Percentiles rank a stretch among this genome's conserved stretches.
Conservation (phyloP, 2,113 vertebrate species). For the Gopherus flavomarginatus region DNA sequence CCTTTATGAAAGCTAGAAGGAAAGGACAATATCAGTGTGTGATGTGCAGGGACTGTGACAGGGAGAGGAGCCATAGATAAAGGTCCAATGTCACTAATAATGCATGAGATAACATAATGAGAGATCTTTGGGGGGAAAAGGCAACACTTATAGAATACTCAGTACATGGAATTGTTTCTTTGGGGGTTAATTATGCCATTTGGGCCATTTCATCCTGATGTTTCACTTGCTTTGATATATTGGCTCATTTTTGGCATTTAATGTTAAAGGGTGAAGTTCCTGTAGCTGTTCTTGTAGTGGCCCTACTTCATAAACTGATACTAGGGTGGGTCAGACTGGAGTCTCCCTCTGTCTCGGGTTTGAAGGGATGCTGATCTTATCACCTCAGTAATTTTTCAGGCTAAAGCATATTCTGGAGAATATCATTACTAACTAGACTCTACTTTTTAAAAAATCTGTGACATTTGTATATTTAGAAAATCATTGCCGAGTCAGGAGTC, state of each 20-base stretch:
- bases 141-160: slow-evolving; percentile 25
- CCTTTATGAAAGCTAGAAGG: slow-evolving; percentile 24
- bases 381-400: background rate
- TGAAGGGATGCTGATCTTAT: background rate
- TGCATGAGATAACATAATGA: slow-evolving; percentile 28
- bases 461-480: background rate
- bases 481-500: background rate
- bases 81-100: slow-evolving; percentile 56
- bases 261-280: slow-evolving; percentile 27
- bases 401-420: background rate
- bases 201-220: slow-evolving; percentile 3
- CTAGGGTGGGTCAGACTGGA: background rate
- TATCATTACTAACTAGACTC: background rate
- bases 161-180: slow-evolving; percentile 38
- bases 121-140: slow-evolving; percentile 23
- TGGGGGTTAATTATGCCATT: slow-evolving; percentile 21
- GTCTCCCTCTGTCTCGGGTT: background rate
- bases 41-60: slow-evolving; percentile 29
- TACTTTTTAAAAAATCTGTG: background rate
- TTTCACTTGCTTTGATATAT: slow-evolving; percentile 36
- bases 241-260: slow-evolving; percentile 27
- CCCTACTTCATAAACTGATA: background rate
- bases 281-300: background rate
- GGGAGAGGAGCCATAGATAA: slow-evolving; percentile 17
- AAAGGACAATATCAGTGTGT: slow-evolving; percentile 50